Conservation (phyloP, 2,797 vertebrate genomes). For the Sphenopsis melanotis region DNA sequence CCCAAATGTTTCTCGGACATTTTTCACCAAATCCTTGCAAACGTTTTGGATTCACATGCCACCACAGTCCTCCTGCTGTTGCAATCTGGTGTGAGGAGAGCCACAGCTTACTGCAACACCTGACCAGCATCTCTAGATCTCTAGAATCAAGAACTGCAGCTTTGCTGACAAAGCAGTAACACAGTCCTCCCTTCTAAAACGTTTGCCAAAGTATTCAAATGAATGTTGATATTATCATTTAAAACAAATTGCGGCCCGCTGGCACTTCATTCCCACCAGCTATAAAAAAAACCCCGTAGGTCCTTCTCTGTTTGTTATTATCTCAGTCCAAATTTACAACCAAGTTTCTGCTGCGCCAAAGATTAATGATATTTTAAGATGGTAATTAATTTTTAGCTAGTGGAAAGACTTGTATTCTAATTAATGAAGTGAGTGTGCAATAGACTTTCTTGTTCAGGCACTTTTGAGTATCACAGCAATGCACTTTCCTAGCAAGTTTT, state of each 20-base stretch:
- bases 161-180: slow-evolving; percentile 58
- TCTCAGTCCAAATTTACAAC: slow-evolving; percentile 51
- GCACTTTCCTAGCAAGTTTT: slow-evolving; percentile 13
- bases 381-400: slow-evolving; percentile 72
- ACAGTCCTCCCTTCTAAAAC: not conserved
- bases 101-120: slow-evolving; percentile 10
- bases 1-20: slow-evolving; percentile 3
- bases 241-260: slow-evolving; percentile 38
- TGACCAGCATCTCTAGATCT: slow-evolving; percentile 29
- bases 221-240: slow-evolving; percentile 35
- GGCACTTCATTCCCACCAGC: slow-evolving; percentile 30
- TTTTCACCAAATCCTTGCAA: not conserved
- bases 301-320: slow-evolving; percentile 51
- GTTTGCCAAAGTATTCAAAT: slow-evolving; percentile 38
- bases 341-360: slow-evolving; percentile 35
- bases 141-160: not conserved
- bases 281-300: not conserved
- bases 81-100: slow-evolving; percentile 47
- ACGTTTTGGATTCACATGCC: not conserved
- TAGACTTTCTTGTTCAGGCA: slow-evolving; percentile 45
- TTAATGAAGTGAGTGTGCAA: slow-evolving; percentile 50
- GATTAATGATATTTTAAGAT: slow-evolving; percentile 71
- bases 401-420: slow-evolving; percentile 62
- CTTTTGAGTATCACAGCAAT: not conserved
- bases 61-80: slow-evolving; percentile 42